Conservation (phyloP, 2,888 invertebrate species). For the Xylophagus ater region DNA sequence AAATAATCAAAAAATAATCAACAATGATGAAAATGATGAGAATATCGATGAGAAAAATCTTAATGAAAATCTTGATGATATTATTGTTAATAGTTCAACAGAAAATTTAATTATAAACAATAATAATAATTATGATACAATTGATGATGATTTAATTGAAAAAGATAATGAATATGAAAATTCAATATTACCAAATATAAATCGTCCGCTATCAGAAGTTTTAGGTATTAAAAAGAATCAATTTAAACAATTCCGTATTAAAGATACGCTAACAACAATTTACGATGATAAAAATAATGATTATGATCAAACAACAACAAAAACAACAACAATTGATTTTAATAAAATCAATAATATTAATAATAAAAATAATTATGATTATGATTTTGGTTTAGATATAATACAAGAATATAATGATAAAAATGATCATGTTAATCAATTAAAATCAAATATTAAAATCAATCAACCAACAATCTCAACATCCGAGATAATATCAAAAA, state of each 20-base stretch:
- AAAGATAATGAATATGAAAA: conserved; percentile 24
- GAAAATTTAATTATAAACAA: too few relatives aligned
- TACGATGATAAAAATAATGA: background rate
- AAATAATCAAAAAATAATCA: conserved; percentile 19
- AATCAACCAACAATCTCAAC: conserved; percentile 16
- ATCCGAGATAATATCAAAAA: conserved; percentile 30
- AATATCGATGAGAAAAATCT: conserved; percentile 10
- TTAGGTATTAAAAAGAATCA: conserved; percentile 40
- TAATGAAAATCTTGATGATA: too few relatives aligned
- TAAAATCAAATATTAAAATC: conserved; percentile 16
- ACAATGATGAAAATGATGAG: conserved; percentile 20
- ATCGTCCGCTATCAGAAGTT: conserved; percentile 38
- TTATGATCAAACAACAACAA: too few relatives aligned
- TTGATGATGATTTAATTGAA: background rate
- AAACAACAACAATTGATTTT: conserved; percentile 12
- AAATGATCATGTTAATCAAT: conserved; percentile 26
- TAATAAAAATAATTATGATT: conserved; percentile 26
- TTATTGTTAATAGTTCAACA: too few relatives aligned
- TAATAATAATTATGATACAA: too few relatives aligned
- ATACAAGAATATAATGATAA: conserved; percentile 33
- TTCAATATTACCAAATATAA: conserved; percentile 37
- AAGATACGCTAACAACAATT: conserved; percentile 24
- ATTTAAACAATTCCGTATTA: conserved; percentile 38
- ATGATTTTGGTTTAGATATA: conserved; percentile 35
- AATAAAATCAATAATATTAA: conserved; percentile 7